A percentile compares a stretch with the other conserved stretches of the same genome.
Conservation (phyloP, 2,888 invertebrate genomes). For the Tubulanus polymorphus region DNA sequence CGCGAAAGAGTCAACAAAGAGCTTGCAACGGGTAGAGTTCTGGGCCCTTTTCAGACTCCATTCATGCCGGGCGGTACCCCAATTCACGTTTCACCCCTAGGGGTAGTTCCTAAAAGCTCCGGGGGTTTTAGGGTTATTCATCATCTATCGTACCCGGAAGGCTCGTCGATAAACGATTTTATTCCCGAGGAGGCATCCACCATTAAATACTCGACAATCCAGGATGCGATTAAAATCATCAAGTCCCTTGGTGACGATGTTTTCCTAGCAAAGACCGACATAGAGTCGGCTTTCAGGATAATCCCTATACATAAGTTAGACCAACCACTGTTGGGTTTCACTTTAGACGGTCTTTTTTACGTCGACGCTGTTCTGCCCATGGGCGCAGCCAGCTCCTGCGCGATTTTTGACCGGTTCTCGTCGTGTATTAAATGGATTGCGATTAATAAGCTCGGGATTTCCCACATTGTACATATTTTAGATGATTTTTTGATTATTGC, state of each 20-base stretch:
- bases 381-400: conserved; percentile 7
- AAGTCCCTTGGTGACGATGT: neutral
- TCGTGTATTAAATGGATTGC: conserved; percentile 15
- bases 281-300: conserved; percentile 13
- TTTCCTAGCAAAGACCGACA: conserved; percentile 10
- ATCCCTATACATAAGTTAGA: conserved; percentile 7
- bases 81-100: too few relatives aligned
- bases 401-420: conserved; percentile 13
- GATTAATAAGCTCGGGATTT: neutral
- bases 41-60: neutral
- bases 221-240: conserved; percentile 8
- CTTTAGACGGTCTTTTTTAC: conserved; percentile 9
- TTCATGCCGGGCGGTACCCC: too few relatives aligned
- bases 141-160: conserved; percentile 13
- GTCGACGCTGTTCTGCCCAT: conserved; percentile 12
- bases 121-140: conserved; percentile 13
- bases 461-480: conserved; percentile 9
- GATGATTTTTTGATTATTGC: conserved; percentile 16
- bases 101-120: too few relatives aligned
- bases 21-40: neutral
- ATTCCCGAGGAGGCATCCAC: conserved; percentile 8
- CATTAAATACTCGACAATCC: conserved; percentile 10
- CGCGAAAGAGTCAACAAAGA: neutral
- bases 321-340: conserved; percentile 12
- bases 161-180: conserved; percentile 11